phyloP scores from a whole-genome alignment of 2,888 invertebrate genomes.

The Cephus runcator region DNA sequence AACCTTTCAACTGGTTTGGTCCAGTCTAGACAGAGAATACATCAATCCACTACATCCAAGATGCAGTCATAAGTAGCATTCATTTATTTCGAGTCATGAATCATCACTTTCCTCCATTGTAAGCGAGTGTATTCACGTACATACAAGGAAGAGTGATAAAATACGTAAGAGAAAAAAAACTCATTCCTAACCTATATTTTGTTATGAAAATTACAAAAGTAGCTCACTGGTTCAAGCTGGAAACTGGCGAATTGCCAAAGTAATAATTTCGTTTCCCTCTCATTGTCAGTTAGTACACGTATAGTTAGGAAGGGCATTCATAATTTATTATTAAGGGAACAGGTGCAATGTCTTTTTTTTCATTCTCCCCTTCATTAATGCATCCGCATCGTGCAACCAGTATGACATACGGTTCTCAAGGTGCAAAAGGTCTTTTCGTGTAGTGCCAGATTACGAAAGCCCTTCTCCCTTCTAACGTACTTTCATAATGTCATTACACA shows the following conservation, averaged over 20 bases:
- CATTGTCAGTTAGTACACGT: neutral
- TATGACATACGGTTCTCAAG: neutral
- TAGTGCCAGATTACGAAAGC: neutral
- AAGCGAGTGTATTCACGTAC: neutral
- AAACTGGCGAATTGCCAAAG: neutral
- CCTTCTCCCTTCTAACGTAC: neutral
- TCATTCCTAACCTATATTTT: neutral
- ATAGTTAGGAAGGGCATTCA: neutral
- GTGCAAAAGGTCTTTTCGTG: neutral
- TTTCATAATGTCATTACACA: neutral
- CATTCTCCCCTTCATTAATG: neutral
- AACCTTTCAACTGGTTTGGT: conserved; percentile 32
- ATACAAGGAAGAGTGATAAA: neutral
- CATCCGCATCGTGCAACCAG: neutral
- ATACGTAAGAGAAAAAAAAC: too few species aligned
- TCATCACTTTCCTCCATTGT: neutral
- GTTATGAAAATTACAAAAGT: neutral
- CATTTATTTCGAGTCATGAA: neutral
- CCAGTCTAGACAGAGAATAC: conserved; percentile 3
- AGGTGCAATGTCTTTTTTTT: neutral
- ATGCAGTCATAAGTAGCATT: neutral
- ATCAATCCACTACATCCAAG: neutral
- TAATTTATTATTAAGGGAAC: neutral
- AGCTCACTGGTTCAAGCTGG: neutral
- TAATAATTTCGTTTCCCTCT: neutral